Evolutionary conservation across 2,888 invertebrate species (phyloP).

Genomic region (Sinhomidia bicolor): DNA sequence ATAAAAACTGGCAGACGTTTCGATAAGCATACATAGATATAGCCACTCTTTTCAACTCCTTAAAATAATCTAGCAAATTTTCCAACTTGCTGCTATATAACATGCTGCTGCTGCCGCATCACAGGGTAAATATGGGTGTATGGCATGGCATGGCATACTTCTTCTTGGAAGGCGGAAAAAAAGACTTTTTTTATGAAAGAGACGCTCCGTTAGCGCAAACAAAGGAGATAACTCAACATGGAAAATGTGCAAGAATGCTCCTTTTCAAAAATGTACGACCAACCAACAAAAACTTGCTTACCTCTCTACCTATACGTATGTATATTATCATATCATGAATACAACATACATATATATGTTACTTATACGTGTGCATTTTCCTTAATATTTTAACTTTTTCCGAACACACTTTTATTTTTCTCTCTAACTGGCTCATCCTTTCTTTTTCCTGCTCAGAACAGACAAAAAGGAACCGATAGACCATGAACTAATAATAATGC

Average conservation of each 20-base stretch:
- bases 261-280: no score
- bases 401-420: conserved; percentile 1
- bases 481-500: conserved; percentile 48
- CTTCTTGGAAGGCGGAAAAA: neutral
- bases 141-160: conserved; percentile 19
- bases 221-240: conserved; percentile 20
- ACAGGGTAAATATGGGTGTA: no score
- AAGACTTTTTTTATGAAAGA: neutral
- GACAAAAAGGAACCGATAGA: conserved; percentile 20
- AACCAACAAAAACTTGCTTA: no score
- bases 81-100: neutral
- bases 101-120: no score
- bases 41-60: conserved; percentile 37
- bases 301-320: no score
- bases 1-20: neutral
- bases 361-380: neutral
- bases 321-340: neutral
- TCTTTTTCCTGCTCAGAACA: neutral
- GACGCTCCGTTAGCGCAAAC: neutral
- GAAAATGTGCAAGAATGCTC: neutral
- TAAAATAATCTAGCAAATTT: conserved; percentile 13
- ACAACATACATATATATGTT: neutral
- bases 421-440: neutral
- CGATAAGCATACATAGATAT: no score
- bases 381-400: conserved; percentile 1